These are phyloP conservation scores for Monopis laevigella DNA, from an alignment of 2,888 invertebrate genomes.

Conservation along the genomic window DNA sequence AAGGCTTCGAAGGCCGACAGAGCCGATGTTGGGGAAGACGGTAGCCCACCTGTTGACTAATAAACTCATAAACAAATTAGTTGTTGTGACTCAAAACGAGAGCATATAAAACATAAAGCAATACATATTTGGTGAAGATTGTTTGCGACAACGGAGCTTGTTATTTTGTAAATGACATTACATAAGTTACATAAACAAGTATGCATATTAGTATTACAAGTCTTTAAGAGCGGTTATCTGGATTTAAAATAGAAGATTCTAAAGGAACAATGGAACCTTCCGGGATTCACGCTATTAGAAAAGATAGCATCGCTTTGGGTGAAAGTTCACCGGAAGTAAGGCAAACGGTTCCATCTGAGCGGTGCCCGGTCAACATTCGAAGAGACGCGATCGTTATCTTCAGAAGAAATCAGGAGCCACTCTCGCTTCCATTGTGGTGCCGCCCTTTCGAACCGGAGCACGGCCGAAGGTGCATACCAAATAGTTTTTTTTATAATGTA, in stretches of 20 bases:
- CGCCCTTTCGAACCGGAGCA: constrained; percentile 49
- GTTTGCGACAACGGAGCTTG: not conserved
- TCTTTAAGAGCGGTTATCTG: not conserved
- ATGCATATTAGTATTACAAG: too few species aligned
- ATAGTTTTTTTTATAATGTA: too few species aligned
- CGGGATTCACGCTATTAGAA: constrained; percentile 3
- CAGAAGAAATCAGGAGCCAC: constrained; percentile 43
- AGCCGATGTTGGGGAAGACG: not conserved
- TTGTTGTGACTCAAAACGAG: not conserved
- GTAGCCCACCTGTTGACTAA: not conserved
- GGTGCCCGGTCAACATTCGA: too few species aligned
- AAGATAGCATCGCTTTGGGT: constrained; percentile 1
- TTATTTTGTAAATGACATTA: not conserved
- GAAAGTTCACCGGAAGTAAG: constrained; percentile 5
- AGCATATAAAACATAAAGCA: not conserved
- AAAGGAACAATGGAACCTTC: too few species aligned
- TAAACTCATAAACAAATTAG: constrained; percentile 1
- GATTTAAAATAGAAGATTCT: constrained; percentile 1
- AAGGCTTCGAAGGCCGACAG: constrained; percentile 27
- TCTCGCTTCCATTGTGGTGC: constrained; percentile 55
- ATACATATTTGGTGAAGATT: not conserved
- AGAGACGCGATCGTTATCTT: constrained; percentile 39
- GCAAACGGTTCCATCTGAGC: not conserved
- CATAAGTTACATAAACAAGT: not conserved
- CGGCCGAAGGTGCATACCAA: too few species aligned